Base-by-base conservation (phyloP, 2,113 vertebrate species). In the Protomyctophum bolini region DNA sequence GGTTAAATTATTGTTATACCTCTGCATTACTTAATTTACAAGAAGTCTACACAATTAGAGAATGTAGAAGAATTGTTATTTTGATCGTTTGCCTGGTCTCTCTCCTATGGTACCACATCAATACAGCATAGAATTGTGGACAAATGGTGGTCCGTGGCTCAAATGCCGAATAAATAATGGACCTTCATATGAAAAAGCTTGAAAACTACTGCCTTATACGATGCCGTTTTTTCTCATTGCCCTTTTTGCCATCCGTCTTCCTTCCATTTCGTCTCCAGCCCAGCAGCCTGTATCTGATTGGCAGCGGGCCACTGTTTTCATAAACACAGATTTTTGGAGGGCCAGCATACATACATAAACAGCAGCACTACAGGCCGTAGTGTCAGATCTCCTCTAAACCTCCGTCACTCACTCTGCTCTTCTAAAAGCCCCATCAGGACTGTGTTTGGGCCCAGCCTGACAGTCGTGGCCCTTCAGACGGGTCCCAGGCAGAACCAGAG, bases 301-400 rank as follows among this genome's bases (percentile, higher is more conserved):
- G 90, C 89, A 81, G 76, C 0, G 45, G 54, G 86, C 90, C 88
- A 87, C 85, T 88, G 88, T 90, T 90, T 91, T 91, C 86, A 89
- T 92, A 90, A 91, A 89, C 83, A 89, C 79, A 75, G 81, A 6
- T 73, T 86, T 90, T 83, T 76, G 87, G 85, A 87, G 81, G 81
- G 76, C 77, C 51, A 74, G 83, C 77, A 81, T 86, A 85, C 77
- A 84, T 86, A 83, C 87, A 88, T 91, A 91, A 90, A 91, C 88
- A 90, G 82, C 86, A 80, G 87, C 89, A 80, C 74, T 81, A 80
- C 84, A 85, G 88, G 79, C 87, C 75, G 78, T 75, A 52, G 81
- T 86, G 87, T 90, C 91, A 89, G 76, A 85, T 86, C 88, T 83
- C 81, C 76, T 86, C 77, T 84, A 88, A 84, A 87, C 82, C 84